Conservation (phyloP, 2,113 vertebrate genomes). For the Peromyscus californicus region DNA sequence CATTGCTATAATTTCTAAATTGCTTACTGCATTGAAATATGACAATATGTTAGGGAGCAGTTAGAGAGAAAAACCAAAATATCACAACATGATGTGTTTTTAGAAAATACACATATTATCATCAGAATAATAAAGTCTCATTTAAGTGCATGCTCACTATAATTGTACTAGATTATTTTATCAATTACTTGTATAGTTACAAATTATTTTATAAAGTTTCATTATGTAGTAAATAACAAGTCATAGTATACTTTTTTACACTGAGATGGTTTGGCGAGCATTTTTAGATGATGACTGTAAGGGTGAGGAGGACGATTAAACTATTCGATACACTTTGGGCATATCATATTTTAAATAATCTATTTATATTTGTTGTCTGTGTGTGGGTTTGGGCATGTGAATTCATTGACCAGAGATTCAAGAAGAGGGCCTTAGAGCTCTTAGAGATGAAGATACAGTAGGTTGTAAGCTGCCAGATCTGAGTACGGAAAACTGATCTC, state of each 20-base stretch:
- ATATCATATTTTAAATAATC: neutral
- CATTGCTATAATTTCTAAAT: neutral
- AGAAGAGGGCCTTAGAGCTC: too few species aligned
- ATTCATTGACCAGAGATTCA: too few species aligned
- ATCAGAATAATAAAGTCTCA: neutral
- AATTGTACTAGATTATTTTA: neutral
- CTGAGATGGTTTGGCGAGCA: neutral
- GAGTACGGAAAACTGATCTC: neutral
- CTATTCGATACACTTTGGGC: neutral
- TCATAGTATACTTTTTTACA: neutral
- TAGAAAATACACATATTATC: neutral
- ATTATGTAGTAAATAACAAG: neutral
- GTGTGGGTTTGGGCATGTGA: neutral
- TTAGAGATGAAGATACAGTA: neutral
- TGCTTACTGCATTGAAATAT: neutral
- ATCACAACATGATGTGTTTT: neutral
- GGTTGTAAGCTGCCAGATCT: neutral
- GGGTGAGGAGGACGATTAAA: neutral
- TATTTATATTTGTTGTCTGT: neutral
- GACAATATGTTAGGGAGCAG: neutral
- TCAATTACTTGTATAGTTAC: neutral
- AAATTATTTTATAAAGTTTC: neutral
- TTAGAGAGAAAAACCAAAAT: neutral
- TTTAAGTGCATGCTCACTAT: neutral
- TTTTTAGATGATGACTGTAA: neutral